Evolutionary conservation across 2,888 invertebrate species (phyloP).

Genomic region (Troides aeacus): DNA sequence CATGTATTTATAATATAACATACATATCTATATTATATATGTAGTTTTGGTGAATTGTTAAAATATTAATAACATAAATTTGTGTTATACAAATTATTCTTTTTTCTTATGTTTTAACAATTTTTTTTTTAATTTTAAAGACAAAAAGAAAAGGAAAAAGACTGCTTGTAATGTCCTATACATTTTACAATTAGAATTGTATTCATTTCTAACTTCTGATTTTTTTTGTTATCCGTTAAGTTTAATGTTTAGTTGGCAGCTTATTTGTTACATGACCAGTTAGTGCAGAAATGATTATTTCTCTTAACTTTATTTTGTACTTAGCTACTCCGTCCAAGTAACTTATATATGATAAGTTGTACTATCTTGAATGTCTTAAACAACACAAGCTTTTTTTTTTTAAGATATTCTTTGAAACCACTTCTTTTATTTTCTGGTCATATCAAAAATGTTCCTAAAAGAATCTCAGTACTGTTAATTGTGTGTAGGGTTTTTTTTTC

Average conservation of each 20-base stretch:
- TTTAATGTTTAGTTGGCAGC: slow-evolving; percentile 16
- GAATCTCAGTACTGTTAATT: slow-evolving; percentile 21
- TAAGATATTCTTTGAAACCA: too few relatives aligned
- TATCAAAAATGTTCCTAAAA: slow-evolving; percentile 21
- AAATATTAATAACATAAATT: neutral
- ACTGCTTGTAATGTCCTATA: slow-evolving; percentile 56
- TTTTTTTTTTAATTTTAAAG: slow-evolving; percentile 42
- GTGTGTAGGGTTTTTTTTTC: slow-evolving; percentile 8
- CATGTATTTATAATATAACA: slow-evolving; percentile 1
- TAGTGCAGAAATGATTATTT: neutral
- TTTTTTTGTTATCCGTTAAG: slow-evolving; percentile 19
- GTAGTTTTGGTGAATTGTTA: too few relatives aligned
- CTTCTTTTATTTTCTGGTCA: slow-evolving; percentile 9
- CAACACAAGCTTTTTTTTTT: neutral
- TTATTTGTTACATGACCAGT: slow-evolving; percentile 22
- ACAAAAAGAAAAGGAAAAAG: slow-evolving; percentile 59
- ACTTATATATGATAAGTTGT: neutral
- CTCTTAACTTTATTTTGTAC: slow-evolving; percentile 1
- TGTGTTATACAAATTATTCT: slow-evolving; percentile 46
- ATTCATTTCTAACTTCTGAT: slow-evolving; percentile 29
- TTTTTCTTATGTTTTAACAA: slow-evolving; percentile 29
- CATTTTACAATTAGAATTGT: slow-evolving; percentile 31
- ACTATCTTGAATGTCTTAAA: neutral
- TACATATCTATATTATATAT: neutral
- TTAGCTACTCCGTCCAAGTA: slow-evolving; percentile 24